Conservation (phyloP, 2,888 invertebrate genomes). For the Mythimna lalbum region DNA sequence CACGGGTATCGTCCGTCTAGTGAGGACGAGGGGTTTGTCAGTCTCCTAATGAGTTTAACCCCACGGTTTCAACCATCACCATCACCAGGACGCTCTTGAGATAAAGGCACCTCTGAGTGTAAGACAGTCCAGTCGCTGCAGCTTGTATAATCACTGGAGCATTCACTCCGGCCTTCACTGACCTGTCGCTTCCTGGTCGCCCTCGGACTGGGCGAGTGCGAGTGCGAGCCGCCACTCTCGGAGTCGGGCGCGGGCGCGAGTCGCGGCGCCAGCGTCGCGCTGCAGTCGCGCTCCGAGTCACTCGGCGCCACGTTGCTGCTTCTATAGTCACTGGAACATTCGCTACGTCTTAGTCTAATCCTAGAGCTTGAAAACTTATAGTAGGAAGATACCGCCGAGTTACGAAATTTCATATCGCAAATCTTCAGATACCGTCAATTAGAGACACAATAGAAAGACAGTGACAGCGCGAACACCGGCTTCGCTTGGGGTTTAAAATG, state of each 20-base stretch:
- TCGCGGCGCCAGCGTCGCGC: constrained; percentile 91
- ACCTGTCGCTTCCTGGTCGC: constrained; percentile 95
- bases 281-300: constrained; percentile 96
- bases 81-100: not conserved
- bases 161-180: constrained; percentile 69
- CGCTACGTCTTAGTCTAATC: constrained; percentile 71
- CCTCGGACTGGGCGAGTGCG: constrained; percentile 95
- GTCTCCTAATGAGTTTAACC: not conserved
- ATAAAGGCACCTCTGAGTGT: constrained; percentile 54
- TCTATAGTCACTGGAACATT: constrained; percentile 95
- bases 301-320: constrained; percentile 97
- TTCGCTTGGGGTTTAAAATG: no score
- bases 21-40: not conserved
- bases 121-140: constrained; percentile 94
- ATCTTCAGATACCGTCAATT: no score
- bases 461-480: no score
- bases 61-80: not conserved
- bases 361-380: not conserved
- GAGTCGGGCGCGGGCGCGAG: constrained; percentile 92
- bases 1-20: no score
- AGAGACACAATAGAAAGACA: no score
- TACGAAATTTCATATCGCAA: not conserved
- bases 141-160: constrained; percentile 97
- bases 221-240: constrained; percentile 94
- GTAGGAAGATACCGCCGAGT: not conserved